A percentile compares a stretch with the other conserved stretches of the same genome.
Conservation (phyloP, 2,888 invertebrate species). For the Platycheirus albimanus region DNA sequence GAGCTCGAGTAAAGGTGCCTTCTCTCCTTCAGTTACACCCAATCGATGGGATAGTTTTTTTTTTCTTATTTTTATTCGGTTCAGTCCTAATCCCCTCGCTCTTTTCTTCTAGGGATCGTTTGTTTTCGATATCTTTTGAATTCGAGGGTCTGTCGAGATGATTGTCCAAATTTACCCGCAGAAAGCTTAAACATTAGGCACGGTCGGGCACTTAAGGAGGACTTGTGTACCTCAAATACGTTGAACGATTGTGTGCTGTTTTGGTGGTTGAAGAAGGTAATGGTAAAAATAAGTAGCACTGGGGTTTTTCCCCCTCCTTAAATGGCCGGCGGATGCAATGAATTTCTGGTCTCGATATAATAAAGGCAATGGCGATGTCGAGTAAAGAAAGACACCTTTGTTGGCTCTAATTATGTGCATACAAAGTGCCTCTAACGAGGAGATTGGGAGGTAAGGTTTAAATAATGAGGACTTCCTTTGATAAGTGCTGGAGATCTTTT, state of each 20-base stretch:
- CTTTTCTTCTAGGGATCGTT: conserved; percentile 20
- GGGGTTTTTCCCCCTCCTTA: conserved; percentile 2
- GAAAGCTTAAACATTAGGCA: conserved; percentile 59
- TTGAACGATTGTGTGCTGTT: background rate
- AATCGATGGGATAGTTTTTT: conserved; percentile 42
- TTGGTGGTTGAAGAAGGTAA: conserved; percentile 45
- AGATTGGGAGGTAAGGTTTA: conserved; percentile 44
- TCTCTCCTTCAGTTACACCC: background rate
- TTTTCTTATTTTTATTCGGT: conserved; percentile 6
- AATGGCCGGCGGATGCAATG: conserved; percentile 27
- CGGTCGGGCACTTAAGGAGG: conserved; percentile 50
- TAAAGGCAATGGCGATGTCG: conserved; percentile 14
- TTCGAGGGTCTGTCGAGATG: conserved; percentile 59
- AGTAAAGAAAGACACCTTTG: conserved; percentile 4
- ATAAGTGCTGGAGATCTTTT: conserved; percentile 29
- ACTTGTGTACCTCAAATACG: conserved; percentile 6
- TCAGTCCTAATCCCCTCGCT: conserved; percentile 28
- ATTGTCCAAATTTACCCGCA: conserved; percentile 49
- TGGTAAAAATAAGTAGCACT: conserved; percentile 49
- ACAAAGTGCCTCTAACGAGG: conserved; percentile 61
- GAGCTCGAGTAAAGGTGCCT: conserved; percentile 16
- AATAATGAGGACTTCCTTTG: conserved; percentile 47
- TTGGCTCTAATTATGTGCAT: conserved; percentile 64
- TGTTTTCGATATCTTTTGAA: conserved; percentile 61
- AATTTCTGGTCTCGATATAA: conserved; percentile 29